Conservation (phyloP, 2,797 vertebrate genomes). For the Geotrypetes seraphini region DNA sequence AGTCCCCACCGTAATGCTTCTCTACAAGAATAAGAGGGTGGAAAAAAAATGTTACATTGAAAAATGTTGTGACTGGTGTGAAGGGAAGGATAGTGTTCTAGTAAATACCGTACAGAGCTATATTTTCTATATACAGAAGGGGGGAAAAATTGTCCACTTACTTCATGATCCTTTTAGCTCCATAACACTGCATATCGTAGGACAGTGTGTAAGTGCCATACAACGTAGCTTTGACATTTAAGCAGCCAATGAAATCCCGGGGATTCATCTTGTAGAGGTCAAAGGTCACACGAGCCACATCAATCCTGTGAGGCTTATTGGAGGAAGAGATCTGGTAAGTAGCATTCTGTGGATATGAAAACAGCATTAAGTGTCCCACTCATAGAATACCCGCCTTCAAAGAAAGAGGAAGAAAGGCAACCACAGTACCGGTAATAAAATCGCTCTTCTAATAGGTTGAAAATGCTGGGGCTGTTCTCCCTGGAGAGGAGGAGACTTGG, state of each 20-base stretch:
- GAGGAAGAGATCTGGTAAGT: slow-evolving; percentile 34
- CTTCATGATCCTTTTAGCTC: slow-evolving; percentile 75
- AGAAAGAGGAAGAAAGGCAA: not conserved
- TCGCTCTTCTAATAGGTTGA: too few relatives aligned
- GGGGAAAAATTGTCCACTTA: too few relatives aligned
- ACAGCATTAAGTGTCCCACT: not conserved
- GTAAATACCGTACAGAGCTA: too few relatives aligned
- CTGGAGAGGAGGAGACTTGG: too few relatives aligned
- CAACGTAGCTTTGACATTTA: slow-evolving; percentile 77
- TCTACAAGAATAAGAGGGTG: slow-evolving; percentile 41
- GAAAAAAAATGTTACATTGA: too few relatives aligned
- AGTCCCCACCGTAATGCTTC: slow-evolving; percentile 77
- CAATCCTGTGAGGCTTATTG: slow-evolving; percentile 44
- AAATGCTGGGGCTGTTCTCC: too few relatives aligned
- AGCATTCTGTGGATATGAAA: slow-evolving; percentile 27
- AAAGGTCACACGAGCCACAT: slow-evolving; percentile 78
- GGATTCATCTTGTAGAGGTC: slow-evolving; percentile 87
- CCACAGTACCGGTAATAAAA: not conserved
- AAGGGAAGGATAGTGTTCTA: not conserved
- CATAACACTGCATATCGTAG: slow-evolving; percentile 75
- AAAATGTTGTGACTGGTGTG: not conserved
- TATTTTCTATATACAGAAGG: too few relatives aligned
- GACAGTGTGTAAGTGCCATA: slow-evolving; percentile 81
- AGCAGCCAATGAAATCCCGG: slow-evolving; percentile 77
- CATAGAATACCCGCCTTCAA: not conserved